These are phyloP conservation scores for Zosterops lateralis DNA, from an alignment of 2,113 vertebrate species.

Conservation along the genomic window DNA sequence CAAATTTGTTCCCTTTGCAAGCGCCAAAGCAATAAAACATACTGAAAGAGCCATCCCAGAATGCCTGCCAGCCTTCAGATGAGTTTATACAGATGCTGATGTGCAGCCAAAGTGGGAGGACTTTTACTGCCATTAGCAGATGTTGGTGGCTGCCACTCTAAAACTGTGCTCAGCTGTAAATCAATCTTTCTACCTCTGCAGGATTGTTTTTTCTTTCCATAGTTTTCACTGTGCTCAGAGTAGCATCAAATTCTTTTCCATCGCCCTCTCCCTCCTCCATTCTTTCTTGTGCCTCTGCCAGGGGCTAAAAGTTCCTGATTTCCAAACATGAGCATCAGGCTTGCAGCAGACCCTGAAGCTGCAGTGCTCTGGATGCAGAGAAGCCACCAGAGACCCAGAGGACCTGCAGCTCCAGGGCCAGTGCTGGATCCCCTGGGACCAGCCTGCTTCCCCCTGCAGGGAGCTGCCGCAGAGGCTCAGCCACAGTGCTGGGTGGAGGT, in stretches of 20 bases:
- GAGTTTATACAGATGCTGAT: background rate
- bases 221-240: background rate
- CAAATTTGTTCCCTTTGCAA: background rate
- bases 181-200: slow-evolving; percentile 5
- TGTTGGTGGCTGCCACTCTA: slow-evolving; percentile 33
- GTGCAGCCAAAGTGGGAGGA: background rate
- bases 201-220: background rate
- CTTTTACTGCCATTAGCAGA: slow-evolving; percentile 21
- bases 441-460: fast-evolving
- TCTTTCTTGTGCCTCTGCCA: background rate
- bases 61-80: background rate
- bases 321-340: fast-evolving
- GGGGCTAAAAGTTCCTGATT: background rate
- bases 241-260: background rate
- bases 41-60: background rate
- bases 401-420: background rate
- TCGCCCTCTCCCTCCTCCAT: background rate
- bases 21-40: fast-evolving
- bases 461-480: fast-evolving
- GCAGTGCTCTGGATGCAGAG: background rate
- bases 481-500: fast-evolving
- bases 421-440: fast-evolving
- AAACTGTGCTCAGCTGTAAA: background rate
- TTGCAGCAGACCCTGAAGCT: background rate
- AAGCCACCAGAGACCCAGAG: fast-evolving